These are phyloP conservation scores for Paradoxurus hermaphroditus DNA, from an alignment of 2,113 vertebrate genomes.

Conservation along the genomic window DNA sequence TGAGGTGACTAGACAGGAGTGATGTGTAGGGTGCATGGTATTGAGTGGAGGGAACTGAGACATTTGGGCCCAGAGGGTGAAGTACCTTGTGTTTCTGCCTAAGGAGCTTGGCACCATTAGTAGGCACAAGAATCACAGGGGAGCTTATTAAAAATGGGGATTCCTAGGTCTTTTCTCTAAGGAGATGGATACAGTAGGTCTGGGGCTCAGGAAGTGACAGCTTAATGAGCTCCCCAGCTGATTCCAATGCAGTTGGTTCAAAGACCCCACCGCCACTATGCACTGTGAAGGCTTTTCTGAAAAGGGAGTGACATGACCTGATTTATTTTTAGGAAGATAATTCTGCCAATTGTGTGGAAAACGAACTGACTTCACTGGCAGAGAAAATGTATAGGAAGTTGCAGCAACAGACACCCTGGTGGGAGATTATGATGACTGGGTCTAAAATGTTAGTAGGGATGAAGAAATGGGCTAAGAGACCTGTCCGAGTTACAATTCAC, in stretches of 20 bases:
- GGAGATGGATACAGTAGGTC: background rate
- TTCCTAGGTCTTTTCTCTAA: constrained; percentile 31
- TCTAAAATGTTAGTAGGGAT: background rate
- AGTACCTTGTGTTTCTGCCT: background rate
- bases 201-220: background rate
- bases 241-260: background rate
- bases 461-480: background rate
- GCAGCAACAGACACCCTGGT: background rate
- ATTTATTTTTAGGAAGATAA: constrained; percentile 46
- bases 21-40: background rate
- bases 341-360: constrained; percentile 11
- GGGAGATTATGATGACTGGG: background rate
- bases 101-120: background rate
- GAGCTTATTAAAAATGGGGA: constrained; percentile 55
- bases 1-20: background rate
- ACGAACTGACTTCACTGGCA: background rate
- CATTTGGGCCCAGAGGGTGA: background rate
- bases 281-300: constrained; percentile 8
- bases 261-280: background rate
- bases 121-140: background rate
- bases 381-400: background rate
- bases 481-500: background rate
- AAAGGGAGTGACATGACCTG: background rate
- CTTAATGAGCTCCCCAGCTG: constrained; percentile 45
- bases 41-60: background rate